Evolutionary conservation across 2,888 invertebrate genomes (phyloP).

Genomic region (Drosophila glabriapex): DNA sequence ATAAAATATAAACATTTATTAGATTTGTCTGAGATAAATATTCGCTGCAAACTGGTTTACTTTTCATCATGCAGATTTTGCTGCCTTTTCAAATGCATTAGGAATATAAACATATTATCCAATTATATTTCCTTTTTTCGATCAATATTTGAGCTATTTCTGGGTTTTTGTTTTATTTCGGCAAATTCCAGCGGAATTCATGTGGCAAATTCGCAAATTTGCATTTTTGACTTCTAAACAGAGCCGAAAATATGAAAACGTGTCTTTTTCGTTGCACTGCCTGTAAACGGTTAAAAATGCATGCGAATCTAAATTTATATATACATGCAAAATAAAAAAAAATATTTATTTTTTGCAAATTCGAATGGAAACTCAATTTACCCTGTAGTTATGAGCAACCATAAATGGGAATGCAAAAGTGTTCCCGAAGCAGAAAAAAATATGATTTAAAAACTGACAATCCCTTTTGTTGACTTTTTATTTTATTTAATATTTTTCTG

Average conservation of each 20-base stretch:
- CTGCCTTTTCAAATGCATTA: conserved; percentile 4
- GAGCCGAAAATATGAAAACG: conserved; percentile 17
- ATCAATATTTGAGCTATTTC: conserved; percentile 23
- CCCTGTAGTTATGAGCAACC: not conserved
- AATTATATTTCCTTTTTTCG: conserved; percentile 7
- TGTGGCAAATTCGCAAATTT: conserved; percentile 41
- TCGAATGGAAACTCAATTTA: conserved; percentile 22
- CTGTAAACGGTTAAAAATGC: conserved; percentile 3
- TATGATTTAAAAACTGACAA: not conserved
- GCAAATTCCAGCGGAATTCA: conserved; percentile 28
- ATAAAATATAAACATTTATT: not conserved
- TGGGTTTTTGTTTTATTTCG: conserved; percentile 47
- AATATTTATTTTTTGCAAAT: conserved; percentile 8
- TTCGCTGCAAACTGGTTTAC: not conserved
- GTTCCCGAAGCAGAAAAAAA: not conserved
- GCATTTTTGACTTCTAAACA: conserved; percentile 34
- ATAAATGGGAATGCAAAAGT: not conserved
- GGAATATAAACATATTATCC: conserved; percentile 22
- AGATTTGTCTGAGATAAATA: not conserved
- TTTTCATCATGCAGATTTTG: not conserved
- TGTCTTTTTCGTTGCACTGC: conserved; percentile 1
- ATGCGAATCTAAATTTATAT: conserved; percentile 9
- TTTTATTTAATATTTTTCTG: not conserved
- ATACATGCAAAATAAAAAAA: not conserved
- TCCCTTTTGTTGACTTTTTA: not conserved